Base-by-base conservation (phyloP, 2,888 invertebrate genomes). In the Drosophila demipolita region DNA sequence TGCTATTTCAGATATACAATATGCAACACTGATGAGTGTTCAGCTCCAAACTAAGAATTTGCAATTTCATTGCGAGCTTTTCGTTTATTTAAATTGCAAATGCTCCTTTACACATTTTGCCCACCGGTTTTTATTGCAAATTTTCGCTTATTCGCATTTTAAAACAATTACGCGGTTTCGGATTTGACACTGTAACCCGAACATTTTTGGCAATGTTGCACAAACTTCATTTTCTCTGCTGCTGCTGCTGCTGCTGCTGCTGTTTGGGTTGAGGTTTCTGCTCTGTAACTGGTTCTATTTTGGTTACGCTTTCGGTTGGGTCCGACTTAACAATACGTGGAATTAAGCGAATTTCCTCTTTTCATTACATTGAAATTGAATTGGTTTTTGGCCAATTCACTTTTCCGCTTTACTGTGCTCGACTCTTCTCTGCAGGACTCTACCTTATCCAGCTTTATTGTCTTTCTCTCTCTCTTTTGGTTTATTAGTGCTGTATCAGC, bases 131-230 rank as follows among this genome's bases (percentile, higher is more conserved):
- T 66, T 63, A 62, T 69, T 65, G 64, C 77, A 73, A 57, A 57
- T 84, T 83, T 82, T 87, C 83, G 65, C 61, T 57, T 64, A 60
- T 65, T 82, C 78, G 75, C 73, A 80, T 86, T 90, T 86, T 86
- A 86, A 86, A 89, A 89, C 85, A 84, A 86, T 86, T 86, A 86
- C 90, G 88, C 74, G 88, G 88, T 87, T 70, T 90, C 59, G 78
- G 69, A 87, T 82, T 89, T 87, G 87, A 86, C 86, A 83, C 83
- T 72, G 69, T 61, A 66, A 71, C 29, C 55, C 64, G 52, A 55
- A 54, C 64, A 52, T 45, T 65, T 55, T 50, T 62, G 59, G 29
- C 32, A 38, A 48, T 49, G 62, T 66, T 62, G 40, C 38, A 33
- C 23, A 54, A 64, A 60, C 75, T 71, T 40, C 74, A 66, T 62